Percentiles rank a stretch among this genome's conserved stretches.
Evolutionary conservation across 2,113 vertebrate species (phyloP).

Genomic region (Tichodroma muraria): DNA sequence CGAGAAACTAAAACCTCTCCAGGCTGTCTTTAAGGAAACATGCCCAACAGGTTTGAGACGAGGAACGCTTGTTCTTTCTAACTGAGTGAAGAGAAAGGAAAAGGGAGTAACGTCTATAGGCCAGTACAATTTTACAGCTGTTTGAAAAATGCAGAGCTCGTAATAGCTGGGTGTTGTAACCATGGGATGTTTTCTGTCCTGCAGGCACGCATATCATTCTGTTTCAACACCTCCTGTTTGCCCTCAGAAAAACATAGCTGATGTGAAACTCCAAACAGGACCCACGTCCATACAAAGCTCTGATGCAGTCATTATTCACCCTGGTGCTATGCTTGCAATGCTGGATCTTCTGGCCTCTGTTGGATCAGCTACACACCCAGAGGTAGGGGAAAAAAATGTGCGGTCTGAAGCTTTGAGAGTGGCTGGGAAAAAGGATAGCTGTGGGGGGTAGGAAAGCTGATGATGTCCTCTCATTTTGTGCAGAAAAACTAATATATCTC

Average conservation of each 20-base stretch:
- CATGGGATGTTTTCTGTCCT: background rate
- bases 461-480: background rate
- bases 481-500: background rate
- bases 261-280: slow-evolving; percentile 81
- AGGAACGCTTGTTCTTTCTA: background rate
- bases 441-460: background rate
- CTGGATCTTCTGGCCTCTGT: slow-evolving; percentile 93
- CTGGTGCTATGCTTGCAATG: slow-evolving; percentile 91
- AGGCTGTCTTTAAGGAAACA: background rate
- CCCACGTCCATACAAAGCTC: slow-evolving; percentile 69
- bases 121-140: background rate
- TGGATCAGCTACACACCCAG: slow-evolving; percentile 85
- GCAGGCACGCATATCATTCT: slow-evolving; percentile 87
- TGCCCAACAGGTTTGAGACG: background rate
- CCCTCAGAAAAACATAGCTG: slow-evolving; percentile 78
- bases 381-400: slow-evolving; percentile 71
- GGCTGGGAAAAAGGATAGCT: background rate
- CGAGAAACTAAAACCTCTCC: background rate
- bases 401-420: background rate
- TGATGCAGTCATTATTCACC: slow-evolving; percentile 91
- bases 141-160: background rate
- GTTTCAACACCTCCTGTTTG: slow-evolving; percentile 79
- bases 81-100: background rate
- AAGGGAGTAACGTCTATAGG: background rate
- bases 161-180: background rate